Base-by-base conservation (phyloP, 2,888 invertebrate genomes). In the Schizotus pectinicornis region DNA sequence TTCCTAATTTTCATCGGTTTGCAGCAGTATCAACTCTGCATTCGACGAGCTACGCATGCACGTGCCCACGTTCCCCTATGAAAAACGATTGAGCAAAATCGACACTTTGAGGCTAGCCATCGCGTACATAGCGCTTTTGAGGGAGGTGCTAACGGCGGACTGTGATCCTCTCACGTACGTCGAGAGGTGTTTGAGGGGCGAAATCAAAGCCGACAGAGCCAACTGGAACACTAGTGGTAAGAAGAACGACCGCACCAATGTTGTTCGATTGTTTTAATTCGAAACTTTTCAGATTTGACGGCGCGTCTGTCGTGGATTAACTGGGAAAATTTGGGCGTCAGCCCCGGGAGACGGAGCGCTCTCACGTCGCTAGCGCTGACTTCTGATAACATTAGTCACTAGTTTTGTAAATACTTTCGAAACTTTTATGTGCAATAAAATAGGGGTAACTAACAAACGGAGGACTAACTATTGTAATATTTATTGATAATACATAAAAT, bases 21-120 rank as follows among this genome's bases (percentile, higher is more conserved):
- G 74, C 76, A 94, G 93, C 90, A 98, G 96, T 88, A 98, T 98
- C 85, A 96, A 96, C 89, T 94, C 95, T 81, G 98, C 97, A 80
- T 98, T 98, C 86, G 97, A 98, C 85, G 97, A 97, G 81, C 88
- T 99, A 75, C 87, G 98, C 53, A 91, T 93, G 69, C 97, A 97
- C 83, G 98, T 99, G 71, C 99, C 99, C 46, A 99, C 98, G 60
- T 99, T 99, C 81, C 98, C 98, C 0, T 99, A 97, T 79, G 99
- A 99, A 82, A 98, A 98, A 79, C 84, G 98, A 14, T 86, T 99
- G 33, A 98, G 97, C 74, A 99, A 99, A 83, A 99, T 99, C 73
- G 99, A 99, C 83, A 98, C 99, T 0, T 84, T 99, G 32, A 87
- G 98, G 0, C 82, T 99, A 68, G 98, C 98, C 36, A 98, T 98